These are phyloP conservation scores for Hyperoodon ampullatus DNA, from an alignment of 2,113 vertebrate genomes.

Conservation along the genomic window DNA sequence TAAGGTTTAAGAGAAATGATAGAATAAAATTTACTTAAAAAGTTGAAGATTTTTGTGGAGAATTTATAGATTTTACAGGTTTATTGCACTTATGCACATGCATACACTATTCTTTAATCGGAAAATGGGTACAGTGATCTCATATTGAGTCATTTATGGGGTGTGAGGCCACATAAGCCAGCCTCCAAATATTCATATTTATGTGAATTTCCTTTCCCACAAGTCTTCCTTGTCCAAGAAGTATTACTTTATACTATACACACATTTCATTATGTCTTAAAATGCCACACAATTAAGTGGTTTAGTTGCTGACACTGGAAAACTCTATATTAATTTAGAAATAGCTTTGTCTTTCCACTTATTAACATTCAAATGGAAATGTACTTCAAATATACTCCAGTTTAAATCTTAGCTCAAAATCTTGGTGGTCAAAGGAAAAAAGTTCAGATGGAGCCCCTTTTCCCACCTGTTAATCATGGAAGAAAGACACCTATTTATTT, in stretches of 20 bases:
- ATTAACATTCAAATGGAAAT: not conserved
- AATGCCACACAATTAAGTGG: not conserved
- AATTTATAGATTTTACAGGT: not conserved
- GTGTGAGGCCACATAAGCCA: not conserved
- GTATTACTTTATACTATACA: not conserved
- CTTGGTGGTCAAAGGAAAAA: not conserved
- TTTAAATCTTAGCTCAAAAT: conserved; percentile 46
- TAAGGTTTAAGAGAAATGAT: conserved; percentile 47
- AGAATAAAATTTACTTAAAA: conserved; percentile 14
- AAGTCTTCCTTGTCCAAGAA: not conserved
- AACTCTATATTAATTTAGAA: not conserved
- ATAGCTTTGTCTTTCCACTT: conserved; percentile 27
- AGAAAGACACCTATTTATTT: not conserved
- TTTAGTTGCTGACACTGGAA: not conserved
- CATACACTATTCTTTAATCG: not conserved
- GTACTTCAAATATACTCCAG: not conserved
- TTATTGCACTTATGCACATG: not conserved
- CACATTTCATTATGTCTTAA: not conserved
- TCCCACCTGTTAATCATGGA: not conserved
- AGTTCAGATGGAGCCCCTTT: not conserved
- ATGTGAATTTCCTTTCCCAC: conserved; percentile 17
- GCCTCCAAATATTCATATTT: not conserved
- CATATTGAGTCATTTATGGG: not conserved
- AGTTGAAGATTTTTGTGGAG: not conserved
- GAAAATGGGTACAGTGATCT: not conserved